A percentile compares a stretch with the other conserved stretches of the same genome.
These are phyloP conservation scores for Micromussa lordhowensis DNA, from an alignment of 92 coral and sea anemone genomes.

Conservation along the genomic window DNA sequence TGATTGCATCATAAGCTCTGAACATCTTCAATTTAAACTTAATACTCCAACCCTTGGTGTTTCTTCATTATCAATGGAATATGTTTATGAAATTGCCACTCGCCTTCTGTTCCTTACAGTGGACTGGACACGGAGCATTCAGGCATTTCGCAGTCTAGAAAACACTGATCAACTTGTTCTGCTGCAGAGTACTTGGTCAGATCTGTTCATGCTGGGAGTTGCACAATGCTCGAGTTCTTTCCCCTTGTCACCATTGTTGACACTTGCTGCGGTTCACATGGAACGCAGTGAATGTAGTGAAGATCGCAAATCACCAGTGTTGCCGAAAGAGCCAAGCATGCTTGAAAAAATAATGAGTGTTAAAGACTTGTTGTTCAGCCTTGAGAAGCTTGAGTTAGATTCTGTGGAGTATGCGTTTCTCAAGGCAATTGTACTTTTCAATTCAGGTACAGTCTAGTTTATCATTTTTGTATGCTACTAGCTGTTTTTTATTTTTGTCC, in stretches of 20 bases:
- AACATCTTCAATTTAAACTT: conserved; percentile 78
- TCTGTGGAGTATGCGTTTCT: conserved; percentile 89
- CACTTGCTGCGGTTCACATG: conserved; percentile 74
- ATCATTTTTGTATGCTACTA: too few relatives aligned
- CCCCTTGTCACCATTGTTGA: conserved; percentile 88
- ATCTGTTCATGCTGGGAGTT: conserved; percentile 89
- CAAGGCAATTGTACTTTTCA: conserved; percentile 90
- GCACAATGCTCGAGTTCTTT: conserved; percentile 89
- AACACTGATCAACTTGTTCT: conserved; percentile 83
- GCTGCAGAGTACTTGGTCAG: conserved; percentile 90
- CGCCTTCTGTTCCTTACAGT: conserved; percentile 94
- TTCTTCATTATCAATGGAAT: conserved; percentile 89
- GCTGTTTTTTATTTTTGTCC: too few relatives aligned
- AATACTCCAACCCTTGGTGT: conserved; percentile 77
- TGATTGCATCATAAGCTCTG: conserved; percentile 61
- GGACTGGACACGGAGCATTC: conserved; percentile 91
- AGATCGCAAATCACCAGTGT: conserved; percentile 11
- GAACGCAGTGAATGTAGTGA: conserved; percentile 45
- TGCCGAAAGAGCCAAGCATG: conserved; percentile 24
- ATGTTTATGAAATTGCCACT: conserved; percentile 96
- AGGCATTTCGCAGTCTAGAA: conserved; percentile 77
- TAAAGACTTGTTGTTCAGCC: conserved; percentile 90
- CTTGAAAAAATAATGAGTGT: conserved; percentile 80
- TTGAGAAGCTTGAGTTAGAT: conserved; percentile 84
- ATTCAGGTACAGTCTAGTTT: conserved; percentile 73